phyloP scores from a whole-genome alignment of 2,888 invertebrate genomes.

The Drosophila maculinotata region DNA sequence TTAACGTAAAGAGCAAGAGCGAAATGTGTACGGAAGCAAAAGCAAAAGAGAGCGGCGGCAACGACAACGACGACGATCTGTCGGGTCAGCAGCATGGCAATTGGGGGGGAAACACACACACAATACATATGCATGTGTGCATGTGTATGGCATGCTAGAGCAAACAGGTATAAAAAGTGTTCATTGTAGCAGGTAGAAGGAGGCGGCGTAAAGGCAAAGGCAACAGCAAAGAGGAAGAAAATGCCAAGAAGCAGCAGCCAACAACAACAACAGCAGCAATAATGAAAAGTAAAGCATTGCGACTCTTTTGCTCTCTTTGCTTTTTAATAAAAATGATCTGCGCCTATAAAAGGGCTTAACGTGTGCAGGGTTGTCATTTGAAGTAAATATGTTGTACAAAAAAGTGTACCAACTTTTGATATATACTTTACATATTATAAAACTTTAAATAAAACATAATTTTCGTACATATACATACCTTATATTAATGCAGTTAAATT shows the following conservation, averaged over 20 bases:
- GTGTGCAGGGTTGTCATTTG: neutral
- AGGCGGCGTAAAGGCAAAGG: conserved; percentile 39
- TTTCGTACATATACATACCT: no score
- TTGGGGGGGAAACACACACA: conserved; percentile 47
- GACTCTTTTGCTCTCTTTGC: conserved; percentile 26
- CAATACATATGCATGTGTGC: neutral
- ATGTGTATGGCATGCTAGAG: conserved; percentile 36
- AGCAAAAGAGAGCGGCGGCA: conserved; percentile 50
- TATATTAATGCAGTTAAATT: no score
- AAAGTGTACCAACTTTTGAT: no score
- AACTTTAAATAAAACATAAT: no score
- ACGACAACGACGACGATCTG: conserved; percentile 53
- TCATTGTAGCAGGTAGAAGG: conserved; percentile 57
- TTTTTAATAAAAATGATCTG: conserved; percentile 37
- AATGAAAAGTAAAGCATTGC: conserved; percentile 43
- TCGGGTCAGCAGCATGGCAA: conserved; percentile 68
- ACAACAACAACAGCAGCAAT: conserved; percentile 31
- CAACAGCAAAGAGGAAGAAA: conserved; percentile 64
- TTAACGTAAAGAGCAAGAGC: conserved; percentile 66
- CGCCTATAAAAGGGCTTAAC: conserved; percentile 31
- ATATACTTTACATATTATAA: no score
- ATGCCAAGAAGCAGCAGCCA: conserved; percentile 37
- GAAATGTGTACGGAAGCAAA: conserved; percentile 66
- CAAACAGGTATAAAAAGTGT: conserved; percentile 76
- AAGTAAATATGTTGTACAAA: no score